phyloP scores from a whole-genome alignment of 1,140 invertebrate species.

The Procambarus virginalis region DNA sequence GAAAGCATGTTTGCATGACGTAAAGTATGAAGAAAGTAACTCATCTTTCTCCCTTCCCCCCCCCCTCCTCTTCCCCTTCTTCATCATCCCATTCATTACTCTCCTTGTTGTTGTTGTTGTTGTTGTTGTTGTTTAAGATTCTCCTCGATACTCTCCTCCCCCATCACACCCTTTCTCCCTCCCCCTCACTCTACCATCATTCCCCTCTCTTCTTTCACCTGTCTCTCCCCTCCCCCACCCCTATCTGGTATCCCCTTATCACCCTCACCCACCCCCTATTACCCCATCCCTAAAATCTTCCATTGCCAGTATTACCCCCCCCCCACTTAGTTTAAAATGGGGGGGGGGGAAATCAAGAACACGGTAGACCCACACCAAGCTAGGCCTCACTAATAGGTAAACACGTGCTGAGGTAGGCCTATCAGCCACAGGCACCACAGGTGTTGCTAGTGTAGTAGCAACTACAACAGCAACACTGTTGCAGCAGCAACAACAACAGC shows the following conservation, averaged over 20 bases:
- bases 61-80: background rate
- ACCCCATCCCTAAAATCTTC: background rate
- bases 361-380: too few relatives aligned
- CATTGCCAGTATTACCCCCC: too few relatives aligned
- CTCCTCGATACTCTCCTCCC: background rate
- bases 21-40: background rate
- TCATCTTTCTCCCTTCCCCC: background rate
- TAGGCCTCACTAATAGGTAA: too few relatives aligned
- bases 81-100: background rate
- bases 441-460: too few relatives aligned
- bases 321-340: too few relatives aligned
- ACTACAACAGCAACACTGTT: too few relatives aligned
- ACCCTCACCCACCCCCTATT: background rate
- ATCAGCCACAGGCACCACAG: too few relatives aligned
- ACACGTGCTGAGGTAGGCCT: too few relatives aligned
- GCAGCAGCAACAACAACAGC: too few relatives aligned
- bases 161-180: background rate
- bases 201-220: background rate
- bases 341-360: too few relatives aligned
- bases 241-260: background rate
- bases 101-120: background rate
- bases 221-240: conserved; percentile 3
- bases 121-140: too few relatives aligned
- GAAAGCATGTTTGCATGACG: too few relatives aligned
- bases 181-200: background rate